These are phyloP conservation scores for Orthonychiurus folsomi DNA, from an alignment of 2,888 invertebrate species.

Conservation along the genomic window DNA sequence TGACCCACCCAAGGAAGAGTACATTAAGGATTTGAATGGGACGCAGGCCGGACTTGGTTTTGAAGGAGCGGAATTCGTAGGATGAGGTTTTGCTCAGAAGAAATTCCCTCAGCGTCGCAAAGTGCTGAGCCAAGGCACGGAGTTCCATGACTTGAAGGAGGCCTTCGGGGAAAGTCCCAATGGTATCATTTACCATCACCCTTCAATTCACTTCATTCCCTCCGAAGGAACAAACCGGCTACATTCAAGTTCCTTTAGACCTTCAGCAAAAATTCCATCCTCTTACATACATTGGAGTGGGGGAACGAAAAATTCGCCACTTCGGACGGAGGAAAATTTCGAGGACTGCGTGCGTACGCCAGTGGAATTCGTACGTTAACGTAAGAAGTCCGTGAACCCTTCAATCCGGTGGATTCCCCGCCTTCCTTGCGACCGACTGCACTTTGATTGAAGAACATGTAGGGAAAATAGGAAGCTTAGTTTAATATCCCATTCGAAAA, in stretches of 20 bases:
- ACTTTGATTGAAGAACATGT: constrained; percentile 23
- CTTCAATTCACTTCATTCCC: constrained; percentile 19
- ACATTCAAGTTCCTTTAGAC: neutral
- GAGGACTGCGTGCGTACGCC: too few species aligned
- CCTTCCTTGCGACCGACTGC: constrained; percentile 8
- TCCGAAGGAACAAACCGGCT: neutral
- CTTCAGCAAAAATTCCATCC: neutral
- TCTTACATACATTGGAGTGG: neutral
- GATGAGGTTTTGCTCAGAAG: too few species aligned
- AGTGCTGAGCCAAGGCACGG: constrained; percentile 34
- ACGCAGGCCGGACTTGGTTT: too few species aligned
- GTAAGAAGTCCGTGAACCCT: too few species aligned
- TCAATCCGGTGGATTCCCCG: too few species aligned
- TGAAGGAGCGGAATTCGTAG: too few species aligned
- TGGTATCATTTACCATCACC: constrained; percentile 32
- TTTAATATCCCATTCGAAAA: constrained; percentile 28
- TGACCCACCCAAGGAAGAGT: too few species aligned
- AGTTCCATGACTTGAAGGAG: constrained; percentile 23
- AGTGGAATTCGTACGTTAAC: too few species aligned
- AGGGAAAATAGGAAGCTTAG: constrained; percentile 22
- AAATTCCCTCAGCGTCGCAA: constrained; percentile 26
- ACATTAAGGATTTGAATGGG: too few species aligned
- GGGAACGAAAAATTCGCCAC: neutral
- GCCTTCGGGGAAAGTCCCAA: constrained; percentile 20
- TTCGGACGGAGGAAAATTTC: neutral